These are phyloP conservation scores for Lasioglossum pauxillum DNA, from an alignment of 2,888 invertebrate species.

Conservation along the genomic window DNA sequence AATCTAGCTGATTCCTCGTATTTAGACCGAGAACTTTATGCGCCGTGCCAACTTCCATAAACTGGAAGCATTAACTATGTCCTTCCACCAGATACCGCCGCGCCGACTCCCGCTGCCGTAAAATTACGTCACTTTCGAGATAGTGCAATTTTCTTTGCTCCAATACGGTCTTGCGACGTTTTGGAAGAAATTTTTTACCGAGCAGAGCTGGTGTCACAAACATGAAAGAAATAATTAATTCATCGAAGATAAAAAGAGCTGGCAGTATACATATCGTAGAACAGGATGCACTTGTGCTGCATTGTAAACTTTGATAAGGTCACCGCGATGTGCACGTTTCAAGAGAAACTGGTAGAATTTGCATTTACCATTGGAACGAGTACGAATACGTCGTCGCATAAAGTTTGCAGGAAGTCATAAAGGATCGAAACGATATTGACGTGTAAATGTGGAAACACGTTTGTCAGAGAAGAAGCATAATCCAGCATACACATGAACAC, in stretches of 20 bases:
- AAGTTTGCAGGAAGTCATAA: conserved; percentile 10
- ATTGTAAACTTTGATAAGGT: conserved; percentile 39
- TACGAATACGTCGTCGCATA: conserved; percentile 13
- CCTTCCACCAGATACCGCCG: background rate
- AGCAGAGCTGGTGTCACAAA: background rate
- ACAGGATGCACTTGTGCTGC: conserved; percentile 36
- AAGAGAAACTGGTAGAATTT: conserved; percentile 39
- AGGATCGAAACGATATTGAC: background rate
- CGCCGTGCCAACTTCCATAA: background rate
- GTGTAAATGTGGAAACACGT: background rate
- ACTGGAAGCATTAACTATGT: background rate
- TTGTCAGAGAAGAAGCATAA: background rate
- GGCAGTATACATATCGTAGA: background rate
- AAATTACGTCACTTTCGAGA: background rate
- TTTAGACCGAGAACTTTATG: background rate
- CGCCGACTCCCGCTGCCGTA: background rate
- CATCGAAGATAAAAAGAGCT: background rate
- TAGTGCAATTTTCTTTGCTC: background rate
- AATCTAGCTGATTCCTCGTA: background rate
- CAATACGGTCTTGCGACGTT: background rate
- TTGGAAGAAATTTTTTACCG: background rate
- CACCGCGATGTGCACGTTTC: conserved; percentile 29
- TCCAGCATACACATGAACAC: background rate
- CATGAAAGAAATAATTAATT: background rate
- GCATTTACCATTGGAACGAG: conserved; percentile 34